Evolutionary conservation across 2,797 vertebrate genomes (phyloP).

Genomic region (Microctenopoma stevenorrisi): DNA sequence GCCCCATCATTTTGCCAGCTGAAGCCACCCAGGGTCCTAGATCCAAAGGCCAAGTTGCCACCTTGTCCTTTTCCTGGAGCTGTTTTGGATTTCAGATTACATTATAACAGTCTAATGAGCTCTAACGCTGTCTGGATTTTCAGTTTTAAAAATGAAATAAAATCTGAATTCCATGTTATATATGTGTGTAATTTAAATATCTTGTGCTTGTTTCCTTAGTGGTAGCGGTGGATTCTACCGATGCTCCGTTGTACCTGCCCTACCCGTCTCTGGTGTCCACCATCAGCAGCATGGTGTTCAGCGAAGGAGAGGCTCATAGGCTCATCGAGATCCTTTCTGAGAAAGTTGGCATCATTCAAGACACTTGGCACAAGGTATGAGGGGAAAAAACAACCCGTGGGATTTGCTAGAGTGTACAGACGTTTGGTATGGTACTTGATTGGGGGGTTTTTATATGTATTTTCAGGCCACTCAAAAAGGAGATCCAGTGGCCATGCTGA

Average conservation of each 20-base stretch:
- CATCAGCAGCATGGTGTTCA: slow-evolving; percentile 91
- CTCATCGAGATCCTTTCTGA: slow-evolving; percentile 95
- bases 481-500: slow-evolving; percentile 89
- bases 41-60: slow-evolving; percentile 29
- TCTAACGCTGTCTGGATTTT: not conserved
- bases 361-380: slow-evolving; percentile 93
- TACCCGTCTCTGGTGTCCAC: slow-evolving; percentile 92
- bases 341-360: slow-evolving; percentile 89
- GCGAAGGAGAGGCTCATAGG: slow-evolving; percentile 89
- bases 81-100: slow-evolving; percentile 18
- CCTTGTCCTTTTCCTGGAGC: slow-evolving; percentile 29
- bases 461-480: slow-evolving; percentile 93
- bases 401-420: not conserved
- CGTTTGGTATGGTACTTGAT: not conserved
- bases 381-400: not conserved
- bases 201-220: slow-evolving; percentile 36
- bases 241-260: slow-evolving; percentile 87
- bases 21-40: slow-evolving; percentile 26
- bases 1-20: slow-evolving; percentile 57
- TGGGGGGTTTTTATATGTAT: not conserved
- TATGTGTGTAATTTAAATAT: slow-evolving; percentile 1
- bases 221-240: slow-evolving; percentile 73
- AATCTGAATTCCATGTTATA: not conserved
- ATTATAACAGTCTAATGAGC: not conserved
- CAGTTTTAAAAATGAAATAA: slow-evolving; percentile 23